phyloP scores from a whole-genome alignment of 1,140 invertebrate species.

The Dermatophagoides farinae region DNA sequence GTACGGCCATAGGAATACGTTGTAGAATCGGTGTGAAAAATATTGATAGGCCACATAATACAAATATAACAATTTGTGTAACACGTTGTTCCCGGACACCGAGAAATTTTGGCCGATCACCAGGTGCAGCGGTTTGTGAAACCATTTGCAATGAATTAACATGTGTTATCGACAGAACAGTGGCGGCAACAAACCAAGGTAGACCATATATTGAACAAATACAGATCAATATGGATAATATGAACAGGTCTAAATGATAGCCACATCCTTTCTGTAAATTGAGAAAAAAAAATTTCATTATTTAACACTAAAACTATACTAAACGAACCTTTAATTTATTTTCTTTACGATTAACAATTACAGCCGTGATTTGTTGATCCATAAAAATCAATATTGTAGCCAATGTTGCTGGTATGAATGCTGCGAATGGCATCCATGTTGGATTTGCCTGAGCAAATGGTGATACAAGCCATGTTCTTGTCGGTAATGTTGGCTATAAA shows the following conservation, averaged over 20 bases:
- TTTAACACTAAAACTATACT: not conserved
- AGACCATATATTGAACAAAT: conserved; percentile 80
- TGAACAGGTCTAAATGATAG: conserved; percentile 87
- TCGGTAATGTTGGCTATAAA: conserved; percentile 43
- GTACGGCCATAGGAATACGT: conserved; percentile 66
- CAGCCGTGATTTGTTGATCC: conserved; percentile 98
- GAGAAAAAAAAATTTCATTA: not conserved
- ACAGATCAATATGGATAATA: conserved; percentile 67
- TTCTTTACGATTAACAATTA: conserved; percentile 94
- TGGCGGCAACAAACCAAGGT: conserved; percentile 91
- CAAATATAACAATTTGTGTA: conserved; percentile 85
- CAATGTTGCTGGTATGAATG: conserved; percentile 68
- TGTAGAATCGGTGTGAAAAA: conserved; percentile 55
- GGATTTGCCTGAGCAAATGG: conserved; percentile 65
- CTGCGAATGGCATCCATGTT: conserved; percentile 56
- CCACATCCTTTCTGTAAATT: conserved; percentile 62
- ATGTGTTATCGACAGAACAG: conserved; percentile 93
- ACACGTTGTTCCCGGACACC: conserved; percentile 85
- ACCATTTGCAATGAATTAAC: conserved; percentile 91
- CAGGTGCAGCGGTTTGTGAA: conserved; percentile 86
- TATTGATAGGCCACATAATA: conserved; percentile 86
- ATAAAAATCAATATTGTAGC: conserved; percentile 96
- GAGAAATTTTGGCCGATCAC: conserved; percentile 90
- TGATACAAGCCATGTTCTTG: conserved; percentile 70
- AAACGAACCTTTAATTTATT: conserved; percentile 69